Base-by-base conservation (phyloP, 2,113 vertebrate species). In the Thymallus thymallus region DNA sequence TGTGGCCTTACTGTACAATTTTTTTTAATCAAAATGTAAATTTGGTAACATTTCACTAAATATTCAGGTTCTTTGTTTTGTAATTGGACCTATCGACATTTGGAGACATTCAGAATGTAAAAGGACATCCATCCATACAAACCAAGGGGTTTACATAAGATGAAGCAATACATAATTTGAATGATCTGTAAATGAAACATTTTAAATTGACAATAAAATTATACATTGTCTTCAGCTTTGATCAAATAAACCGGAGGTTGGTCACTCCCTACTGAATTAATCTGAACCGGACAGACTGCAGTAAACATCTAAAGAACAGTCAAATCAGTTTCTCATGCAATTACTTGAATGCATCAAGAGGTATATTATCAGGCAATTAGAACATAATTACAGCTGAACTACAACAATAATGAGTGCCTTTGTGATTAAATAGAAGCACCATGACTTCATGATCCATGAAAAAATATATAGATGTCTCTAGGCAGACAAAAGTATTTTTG, bases 291-390 rank as follows among this genome's bases (percentile, higher is more conserved):
- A 63, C 74, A 58, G 16, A 70, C 74, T 22, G 63, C 68, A 68
- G 45, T 68, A 71, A 75, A 69, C 66, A 24, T 73, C 63, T 65
- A 70, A 82, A 73, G 68, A 64, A 75, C 66, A 62, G 26, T 80
- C 29, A 76, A 71, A 66, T 48, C 63, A n/a, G 58, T 29, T 76
- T 68, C 6, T 76, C 76, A 81, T 86, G 82, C 68, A 85, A 58
- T 48, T 73, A 60, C 56, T 76, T 72, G 66, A 69, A 66, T 12
- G 69, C 73, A 60, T 30, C 14, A 67, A 48, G 18, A 75, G 66
- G 32, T 48, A 60, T 79, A 81, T 70, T 72, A 76, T 61, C 82
- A 62, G 45, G 74, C 62, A 77, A 78, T 67, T 77, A 75, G 72
- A 80, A 82, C 58, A 56, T 20, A 81, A 68, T 51, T 41, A 75